Evolutionary conservation across 1,140 invertebrate genomes (phyloP), one percentile per base, ranked within the genome.

Genomic region (Achatina immaculata): DNA sequence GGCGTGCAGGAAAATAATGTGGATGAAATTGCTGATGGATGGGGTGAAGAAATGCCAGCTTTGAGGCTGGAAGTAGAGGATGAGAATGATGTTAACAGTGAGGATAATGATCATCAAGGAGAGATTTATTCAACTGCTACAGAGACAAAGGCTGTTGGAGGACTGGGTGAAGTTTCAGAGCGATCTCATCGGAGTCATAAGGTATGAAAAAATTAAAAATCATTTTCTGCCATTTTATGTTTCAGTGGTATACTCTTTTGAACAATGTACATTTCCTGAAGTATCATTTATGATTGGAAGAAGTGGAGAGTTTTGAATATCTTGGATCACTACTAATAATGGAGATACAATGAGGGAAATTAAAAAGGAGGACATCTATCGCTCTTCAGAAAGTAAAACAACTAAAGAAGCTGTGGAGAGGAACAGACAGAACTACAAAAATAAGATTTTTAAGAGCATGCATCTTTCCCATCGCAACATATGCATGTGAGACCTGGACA

Each of bases 11-110:
- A 71, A 21, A 71, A 71, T 40, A 71, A n/a, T n/a, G 38, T 21
- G 0, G 36, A 38, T 43, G 68, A 6, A 40, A 28, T 16, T 42
- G 71, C 6, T 45, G 71, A 51, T 34, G 71, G 21, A 45, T 48
- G 40, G 43, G 36, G 43, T 43, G 71, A 73, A 43, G 40, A 73
- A 31, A 73, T 73, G 71, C 71, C 71, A 28, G 19, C 71, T 11
- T 45, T 73, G 24, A 43, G 71, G 34, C 19, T 73, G 16, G 71
- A 73, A 36, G 28, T 73, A 21, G 71, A 73, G 1, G 71, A 73
- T 34, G 62, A 66, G 11, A 51, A 24, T 24, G 36, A 21, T 28
- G 7, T n/a, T 42, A 38, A 69, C 19, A 42, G 11, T 31, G 31
- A 2, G 58, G 58, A 62, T 4, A 34, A 62, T 62, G 58, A 62